A percentile compares a stretch with the other conserved stretches of the same genome.
Conservation (phyloP, 37 sponge, comb jelly and placozoan species). For the Chondrilla cf. caribensis region DNA sequence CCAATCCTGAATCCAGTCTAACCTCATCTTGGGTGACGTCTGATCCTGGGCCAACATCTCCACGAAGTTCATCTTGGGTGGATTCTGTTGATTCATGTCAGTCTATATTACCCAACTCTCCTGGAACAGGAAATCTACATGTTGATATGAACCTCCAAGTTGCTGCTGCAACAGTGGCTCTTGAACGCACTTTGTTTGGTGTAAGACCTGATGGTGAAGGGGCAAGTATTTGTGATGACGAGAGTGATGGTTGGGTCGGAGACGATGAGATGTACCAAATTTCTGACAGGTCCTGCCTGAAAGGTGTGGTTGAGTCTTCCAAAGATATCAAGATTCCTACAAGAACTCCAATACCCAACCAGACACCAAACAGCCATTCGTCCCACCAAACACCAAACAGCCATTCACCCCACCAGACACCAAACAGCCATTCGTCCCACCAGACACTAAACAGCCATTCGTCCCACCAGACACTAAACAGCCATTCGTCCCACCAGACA, state of each 20-base stretch:
- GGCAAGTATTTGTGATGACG: slow-evolving; percentile 7
- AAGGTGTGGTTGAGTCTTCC: not conserved
- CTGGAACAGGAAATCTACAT: not conserved
- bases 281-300: not conserved
- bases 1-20: not conserved
- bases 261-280: not conserved
- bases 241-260: not conserved
- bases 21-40: not conserved
- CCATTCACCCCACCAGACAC: too few species aligned
- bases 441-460: too few species aligned
- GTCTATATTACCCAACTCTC: not conserved
- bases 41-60: not conserved
- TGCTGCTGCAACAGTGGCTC: not conserved
- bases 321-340: not conserved
- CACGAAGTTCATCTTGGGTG: not conserved
- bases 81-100: not conserved
- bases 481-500: not conserved
- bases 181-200: slow-evolving; percentile 2
- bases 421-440: too few species aligned
- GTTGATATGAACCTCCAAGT: slow-evolving; percentile 8
- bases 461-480: too few species aligned
- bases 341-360: too few species aligned
- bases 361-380: too few species aligned
- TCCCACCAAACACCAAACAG: too few species aligned
- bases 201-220: slow-evolving; percentile 19